phyloP scores from a whole-genome alignment of 1,140 invertebrate species.

The Rhyzopertha dominica region DNA sequence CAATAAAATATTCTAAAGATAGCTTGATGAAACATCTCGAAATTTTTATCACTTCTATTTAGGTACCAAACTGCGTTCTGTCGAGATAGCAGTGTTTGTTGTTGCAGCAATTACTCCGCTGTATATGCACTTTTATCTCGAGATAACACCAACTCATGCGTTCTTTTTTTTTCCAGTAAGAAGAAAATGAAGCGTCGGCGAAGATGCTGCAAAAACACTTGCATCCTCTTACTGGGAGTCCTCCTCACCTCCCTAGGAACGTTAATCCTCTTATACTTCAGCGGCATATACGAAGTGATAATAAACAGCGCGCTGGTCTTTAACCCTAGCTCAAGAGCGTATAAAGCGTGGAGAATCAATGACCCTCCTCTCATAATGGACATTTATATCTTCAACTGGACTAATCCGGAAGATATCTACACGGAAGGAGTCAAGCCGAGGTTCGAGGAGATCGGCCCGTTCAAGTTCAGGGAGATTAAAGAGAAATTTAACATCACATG shows the following conservation, averaged over 20 bases:
- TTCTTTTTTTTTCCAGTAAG: conserved; percentile 17
- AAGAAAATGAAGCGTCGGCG: conserved; percentile 20
- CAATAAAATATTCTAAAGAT: too few relatives aligned
- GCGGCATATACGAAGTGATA: conserved; percentile 26
- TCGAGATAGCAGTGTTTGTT: too few relatives aligned
- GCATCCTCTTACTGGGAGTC: conserved; percentile 23
- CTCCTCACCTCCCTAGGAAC: conserved; percentile 22
- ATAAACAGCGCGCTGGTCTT: conserved; percentile 22
- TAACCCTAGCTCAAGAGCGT: conserved; percentile 22
- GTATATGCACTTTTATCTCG: too few relatives aligned
- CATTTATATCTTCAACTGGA: conserved; percentile 79
- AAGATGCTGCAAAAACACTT: conserved; percentile 16
- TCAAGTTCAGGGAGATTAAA: conserved; percentile 62
- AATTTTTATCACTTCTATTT: too few relatives aligned
- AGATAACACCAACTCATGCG: too few relatives aligned
- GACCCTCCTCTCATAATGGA: conserved; percentile 50
- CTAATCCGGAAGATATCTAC: conserved; percentile 60
- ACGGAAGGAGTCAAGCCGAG: conserved; percentile 47
- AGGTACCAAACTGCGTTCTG: too few relatives aligned
- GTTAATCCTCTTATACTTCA: conserved; percentile 21
- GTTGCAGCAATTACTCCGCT: too few relatives aligned
- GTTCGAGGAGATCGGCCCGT: conserved; percentile 63
- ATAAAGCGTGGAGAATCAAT: conserved; percentile 35
- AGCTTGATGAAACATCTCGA: too few relatives aligned
- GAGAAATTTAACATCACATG: conserved; percentile 67